Evolutionary conservation across 2,888 invertebrate species (phyloP).

Genomic region (Drosophila basisetae): DNA sequence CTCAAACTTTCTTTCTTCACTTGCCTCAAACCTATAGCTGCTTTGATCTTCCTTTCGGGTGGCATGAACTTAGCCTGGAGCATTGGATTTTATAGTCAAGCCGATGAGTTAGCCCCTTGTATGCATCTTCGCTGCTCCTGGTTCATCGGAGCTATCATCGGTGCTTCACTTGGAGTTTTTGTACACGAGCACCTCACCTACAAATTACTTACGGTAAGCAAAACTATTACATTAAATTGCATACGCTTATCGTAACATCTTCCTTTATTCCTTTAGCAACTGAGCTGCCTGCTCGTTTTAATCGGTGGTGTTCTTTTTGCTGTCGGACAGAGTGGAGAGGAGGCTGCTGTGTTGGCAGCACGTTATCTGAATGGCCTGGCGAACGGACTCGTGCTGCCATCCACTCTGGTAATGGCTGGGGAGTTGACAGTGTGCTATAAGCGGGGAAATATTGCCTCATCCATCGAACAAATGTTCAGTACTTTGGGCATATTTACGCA

Average conservation of each 20-base stretch:
- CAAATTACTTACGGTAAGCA: slow-evolving; percentile 63
- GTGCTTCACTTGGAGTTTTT: slow-evolving; percentile 51
- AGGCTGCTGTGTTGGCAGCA: slow-evolving; percentile 52
- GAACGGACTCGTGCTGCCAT: slow-evolving; percentile 75
- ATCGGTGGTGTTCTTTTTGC: slow-evolving; percentile 62
- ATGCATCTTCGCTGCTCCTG: slow-evolving; percentile 67
- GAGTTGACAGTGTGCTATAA: slow-evolving; percentile 70
- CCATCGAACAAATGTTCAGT: slow-evolving; percentile 66
- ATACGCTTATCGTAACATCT: not conserved
- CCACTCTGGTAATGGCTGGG: slow-evolving; percentile 77
- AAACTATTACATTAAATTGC: not conserved
- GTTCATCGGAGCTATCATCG: slow-evolving; percentile 75
- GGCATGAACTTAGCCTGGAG: slow-evolving; percentile 80
- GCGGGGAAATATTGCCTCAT: slow-evolving; percentile 71
- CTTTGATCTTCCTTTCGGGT: slow-evolving; percentile 73
- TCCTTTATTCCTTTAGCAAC: slow-evolving; percentile 23
- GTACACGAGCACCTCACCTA: slow-evolving; percentile 59
- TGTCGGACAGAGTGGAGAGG: slow-evolving; percentile 19
- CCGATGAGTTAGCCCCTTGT: slow-evolving; percentile 32
- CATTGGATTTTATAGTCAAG: slow-evolving; percentile 56
- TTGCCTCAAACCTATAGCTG: slow-evolving; percentile 35
- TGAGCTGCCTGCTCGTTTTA: slow-evolving; percentile 60
- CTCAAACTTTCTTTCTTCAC: not conserved
- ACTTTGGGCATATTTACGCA: slow-evolving; percentile 77
- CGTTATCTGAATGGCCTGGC: slow-evolving; percentile 76